phyloP scores from a whole-genome alignment of 2,113 vertebrate genomes.

The Phalacrocorax pelagicus region DNA sequence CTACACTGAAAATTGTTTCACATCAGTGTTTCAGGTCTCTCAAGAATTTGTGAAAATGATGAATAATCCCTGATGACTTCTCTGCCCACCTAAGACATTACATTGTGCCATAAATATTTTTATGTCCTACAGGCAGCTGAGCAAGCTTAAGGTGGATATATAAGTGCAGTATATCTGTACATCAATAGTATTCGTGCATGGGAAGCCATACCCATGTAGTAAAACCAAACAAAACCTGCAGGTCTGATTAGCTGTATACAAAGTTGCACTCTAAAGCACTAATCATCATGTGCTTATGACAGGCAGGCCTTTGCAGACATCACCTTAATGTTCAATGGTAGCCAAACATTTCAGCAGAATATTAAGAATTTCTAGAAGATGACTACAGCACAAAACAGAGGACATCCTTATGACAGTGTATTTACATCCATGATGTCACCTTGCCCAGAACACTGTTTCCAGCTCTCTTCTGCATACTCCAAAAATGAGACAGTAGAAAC shows the following conservation, averaged over 20 bases:
- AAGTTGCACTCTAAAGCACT: background rate
- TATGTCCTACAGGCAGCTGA: background rate
- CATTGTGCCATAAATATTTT: background rate
- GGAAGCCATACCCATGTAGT: background rate
- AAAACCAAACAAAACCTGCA: background rate
- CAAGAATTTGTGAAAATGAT: background rate
- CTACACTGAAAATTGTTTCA: background rate
- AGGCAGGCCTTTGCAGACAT: background rate
- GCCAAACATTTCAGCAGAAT: background rate
- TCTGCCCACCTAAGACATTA: background rate
- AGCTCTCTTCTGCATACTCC: background rate
- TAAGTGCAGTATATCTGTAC: background rate
- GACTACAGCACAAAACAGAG: background rate
- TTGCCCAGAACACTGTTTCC: background rate
- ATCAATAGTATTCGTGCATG: background rate
- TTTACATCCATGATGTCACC: background rate
- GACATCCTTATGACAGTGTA: background rate
- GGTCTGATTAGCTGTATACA: background rate
- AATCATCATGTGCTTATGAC: background rate
- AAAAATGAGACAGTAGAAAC: background rate
- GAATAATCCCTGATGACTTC: background rate
- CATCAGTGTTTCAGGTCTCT: background rate
- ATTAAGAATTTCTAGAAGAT: background rate
- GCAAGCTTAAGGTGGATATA: background rate
- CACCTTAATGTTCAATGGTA: fast-evolving